Base-by-base conservation (phyloP, 2,113 vertebrate species). In the Leptobrachium ailaonicum region DNA sequence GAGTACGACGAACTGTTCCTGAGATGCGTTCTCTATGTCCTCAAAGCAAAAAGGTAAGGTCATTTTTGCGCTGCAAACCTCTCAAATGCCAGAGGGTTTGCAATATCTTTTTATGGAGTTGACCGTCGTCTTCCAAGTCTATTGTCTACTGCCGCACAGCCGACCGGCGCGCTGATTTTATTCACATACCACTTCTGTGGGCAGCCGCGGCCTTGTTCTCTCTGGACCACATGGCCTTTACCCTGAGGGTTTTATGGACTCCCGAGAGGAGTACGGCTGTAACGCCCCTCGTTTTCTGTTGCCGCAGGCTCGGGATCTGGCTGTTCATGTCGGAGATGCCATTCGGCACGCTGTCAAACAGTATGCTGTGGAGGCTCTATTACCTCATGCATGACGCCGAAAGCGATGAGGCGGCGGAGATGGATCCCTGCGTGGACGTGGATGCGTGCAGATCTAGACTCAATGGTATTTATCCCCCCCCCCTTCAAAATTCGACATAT, bases 251-350 rank as follows among this genome's bases (percentile, higher is more conserved):
- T 32, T 32, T 32, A 32, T 32, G 20, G 20, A 32, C 20, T 32
- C 20, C 20, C 20, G 20, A 32, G 20, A 32, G 20, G 20, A 32
- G 20, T 32, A 32, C 20, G 20, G 20, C 47, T 50, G 47, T 50
- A 50, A 50, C 47, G 8, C 20, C 20, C 20, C 1, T 50, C 8
- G 47, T 50, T 60, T 60, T 60, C 11, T 12, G 3, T 4, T 60
- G 10, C 13, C 56, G 70, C 88, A 99, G 98, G 87, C 77, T 99
- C 83, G 97, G 98, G 45, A 95, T 99, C 83, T 99, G 97, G 97
- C 90, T 98, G 66, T 99, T 99, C 84, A 99, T 99, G 98, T 98
- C 97, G 0, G 97, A 97, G 89, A 98, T 99, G 97, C 97, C 97
- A 0, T 99, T 96, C 0, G 95, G 94, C 63, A 99, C 95, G 0